Conservation (phyloP, 2,888 invertebrate species). For the Orgyia antiqua region DNA sequence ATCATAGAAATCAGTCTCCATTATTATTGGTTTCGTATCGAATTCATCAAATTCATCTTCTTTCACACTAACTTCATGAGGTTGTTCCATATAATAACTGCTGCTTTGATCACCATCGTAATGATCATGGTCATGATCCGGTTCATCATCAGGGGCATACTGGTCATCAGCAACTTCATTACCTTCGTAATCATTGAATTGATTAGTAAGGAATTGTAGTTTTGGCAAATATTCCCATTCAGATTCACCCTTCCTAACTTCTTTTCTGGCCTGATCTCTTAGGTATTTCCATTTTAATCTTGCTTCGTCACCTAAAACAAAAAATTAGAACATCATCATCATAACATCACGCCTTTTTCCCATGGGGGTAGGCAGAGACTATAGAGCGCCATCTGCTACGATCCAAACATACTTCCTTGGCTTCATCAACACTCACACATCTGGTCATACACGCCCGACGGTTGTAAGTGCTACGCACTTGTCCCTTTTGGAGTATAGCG, state of each 20-base stretch:
- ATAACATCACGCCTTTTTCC: too few species aligned
- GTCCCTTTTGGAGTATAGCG: too few species aligned
- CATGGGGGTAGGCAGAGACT: too few species aligned
- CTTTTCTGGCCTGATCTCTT: conserved; percentile 66
- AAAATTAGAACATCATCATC: too few species aligned
- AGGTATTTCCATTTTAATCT: conserved; percentile 70
- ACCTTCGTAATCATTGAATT: conserved; percentile 65
- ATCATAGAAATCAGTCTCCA: conserved; percentile 69
- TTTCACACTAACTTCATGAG: conserved; percentile 36
- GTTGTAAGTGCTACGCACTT: too few species aligned
- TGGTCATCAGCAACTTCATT: conserved; percentile 44
- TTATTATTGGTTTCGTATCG: conserved; percentile 66
- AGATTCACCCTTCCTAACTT: conserved; percentile 60
- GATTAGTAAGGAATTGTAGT: conserved; percentile 61
- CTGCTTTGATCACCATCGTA: conserved; percentile 47
- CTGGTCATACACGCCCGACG: too few species aligned
- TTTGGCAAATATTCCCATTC: conserved; percentile 66
- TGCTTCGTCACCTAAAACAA: conserved; percentile 63
- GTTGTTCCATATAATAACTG: conserved; percentile 44
- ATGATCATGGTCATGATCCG: conserved; percentile 2
- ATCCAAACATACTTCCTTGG: too few species aligned
- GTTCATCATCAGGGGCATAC: conserved; percentile 28
- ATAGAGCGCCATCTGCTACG: too few species aligned
- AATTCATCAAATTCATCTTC: conserved; percentile 72
- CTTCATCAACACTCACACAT: too few species aligned